Evolutionary conservation across 2,113 vertebrate genomes (phyloP), one percentile per base, ranked within the genome.

Genomic region (Ceyx margarethae): DNA sequence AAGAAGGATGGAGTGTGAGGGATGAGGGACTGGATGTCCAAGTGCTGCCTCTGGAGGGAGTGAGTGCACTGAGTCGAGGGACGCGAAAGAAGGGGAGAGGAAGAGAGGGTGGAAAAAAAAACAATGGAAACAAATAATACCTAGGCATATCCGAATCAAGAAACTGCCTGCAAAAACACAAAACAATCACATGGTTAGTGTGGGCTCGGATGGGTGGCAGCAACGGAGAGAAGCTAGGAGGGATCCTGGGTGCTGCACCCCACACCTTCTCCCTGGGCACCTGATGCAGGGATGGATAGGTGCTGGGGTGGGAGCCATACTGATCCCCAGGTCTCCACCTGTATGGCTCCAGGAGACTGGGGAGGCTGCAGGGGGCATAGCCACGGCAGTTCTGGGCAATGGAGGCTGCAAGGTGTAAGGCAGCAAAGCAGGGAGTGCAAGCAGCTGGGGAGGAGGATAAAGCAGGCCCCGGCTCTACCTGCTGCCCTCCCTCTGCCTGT

Each of bases 111-210:
- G 65, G 85, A 89, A 95, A 96, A 94, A 85, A 97, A 94, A 50
- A 50, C 94, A 96, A 81, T 92, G 96, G 97, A 96, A 96, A 97
- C 96, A 96, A 95, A 97, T 98, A 98, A 98, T 99, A 99, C 99
- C 99, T 99, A 99, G 99, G 99, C 98, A 99, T 99, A 98, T 99
- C 99, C 98, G 98, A 99, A 99, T 99, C 99, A 99, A 99, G 99
- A 99, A 99, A 99, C 98, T 99, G 99, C 99, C 99, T 99, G 99
- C 97, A 85, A 98, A 99, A 98, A 98, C 98, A 99, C 98, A 99
- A 98, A 98, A 98, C 96, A 98, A 98, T 95, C 97, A 99, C 97
- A 99, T 96, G 71, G 98, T 99, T 99, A 99, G 98, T 98, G 98
- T 98, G 96, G 96, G 97, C 95, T 97, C 25, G 56, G 96, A 94